phyloP scores from a whole-genome alignment of 2,888 invertebrate species.

The Dasysyrphus albostriatus region DNA sequence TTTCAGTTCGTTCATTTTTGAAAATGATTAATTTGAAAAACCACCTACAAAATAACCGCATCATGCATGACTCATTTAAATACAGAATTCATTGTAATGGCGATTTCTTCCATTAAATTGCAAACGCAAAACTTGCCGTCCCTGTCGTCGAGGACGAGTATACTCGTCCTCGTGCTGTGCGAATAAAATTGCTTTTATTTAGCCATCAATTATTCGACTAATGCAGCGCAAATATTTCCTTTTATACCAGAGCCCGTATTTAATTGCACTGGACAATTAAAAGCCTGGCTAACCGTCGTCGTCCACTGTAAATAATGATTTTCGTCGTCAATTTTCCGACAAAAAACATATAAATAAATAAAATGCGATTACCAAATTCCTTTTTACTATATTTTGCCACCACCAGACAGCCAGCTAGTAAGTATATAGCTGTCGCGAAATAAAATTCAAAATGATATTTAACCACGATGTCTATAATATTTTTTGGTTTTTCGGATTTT shows the following conservation, averaged over 20 bases:
- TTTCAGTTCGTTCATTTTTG: background rate
- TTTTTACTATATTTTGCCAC: background rate
- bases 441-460: slow-evolving; percentile 65
- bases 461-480: slow-evolving; percentile 37
- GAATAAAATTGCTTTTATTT: slow-evolving; percentile 63
- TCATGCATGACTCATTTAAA: background rate
- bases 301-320: slow-evolving; percentile 61
- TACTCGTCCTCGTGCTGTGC: slow-evolving; percentile 17
- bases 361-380: slow-evolving; percentile 22
- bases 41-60: slow-evolving; percentile 23
- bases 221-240: slow-evolving; percentile 67
- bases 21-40: slow-evolving; percentile 17
- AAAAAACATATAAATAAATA: slow-evolving; percentile 22
- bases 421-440: slow-evolving; percentile 4
- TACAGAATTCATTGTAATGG: slow-evolving; percentile 14
- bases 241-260: slow-evolving; percentile 47
- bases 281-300: slow-evolving; percentile 50
- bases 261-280: slow-evolving; percentile 71
- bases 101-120: slow-evolving; percentile 27
- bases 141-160: background rate
- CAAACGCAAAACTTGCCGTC: background rate
- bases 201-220: slow-evolving; percentile 71
- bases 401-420: background rate
- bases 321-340: slow-evolving; percentile 51
- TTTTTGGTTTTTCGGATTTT: background rate